Base-by-base conservation (phyloP, 2,113 vertebrate species). In the Petaurus breviceps region DNA sequence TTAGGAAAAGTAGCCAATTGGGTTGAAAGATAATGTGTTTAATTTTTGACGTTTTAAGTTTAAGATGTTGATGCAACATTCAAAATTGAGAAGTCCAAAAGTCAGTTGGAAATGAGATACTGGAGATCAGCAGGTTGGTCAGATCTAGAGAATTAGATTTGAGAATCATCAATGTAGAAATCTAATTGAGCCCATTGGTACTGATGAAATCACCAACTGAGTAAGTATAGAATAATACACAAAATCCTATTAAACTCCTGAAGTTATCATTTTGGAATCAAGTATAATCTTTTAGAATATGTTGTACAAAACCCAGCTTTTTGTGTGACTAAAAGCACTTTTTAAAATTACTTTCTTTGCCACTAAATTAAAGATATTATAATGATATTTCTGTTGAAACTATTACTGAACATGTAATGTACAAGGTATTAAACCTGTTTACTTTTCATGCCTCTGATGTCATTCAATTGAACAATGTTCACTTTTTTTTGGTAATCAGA, bases 321-420 rank as follows among this genome's bases (percentile, higher is more conserved):
- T 55, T 0, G 3, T 95, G 37, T 90, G 93, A 97, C 97, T 96
- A 94, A 95, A 97, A 96, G 92, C 84, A 93, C 16, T 23, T 25
- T 97, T 97, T 97, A 95, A 90, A 68, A 95, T 97, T 95, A 84
- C 51, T 97, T 96, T 55, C 50, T 96, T 94, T 92, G 94, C 91
- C 61, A 97, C 95, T 97, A 96, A 96, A 98, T 93, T 94, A 96
- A 98, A 93, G 96, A 93, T 49, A 96, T 97, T 97, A n/a, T n/a
- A n/a, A 97, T 97, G 89, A 89, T 46, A 97, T 31, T 55, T 97
- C 97, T 97, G 90, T 96, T 25, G 57, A 96, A 97, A 93, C 54
- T 96, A 24, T 97, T 96, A 96, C 91, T 91, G 90, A 96, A 77
- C 51, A 97, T 97, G 97, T 95, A 90, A 98, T 96, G 93, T 93